Conservation (phyloP, 2,888 invertebrate genomes). For the Idaea aversata region DNA sequence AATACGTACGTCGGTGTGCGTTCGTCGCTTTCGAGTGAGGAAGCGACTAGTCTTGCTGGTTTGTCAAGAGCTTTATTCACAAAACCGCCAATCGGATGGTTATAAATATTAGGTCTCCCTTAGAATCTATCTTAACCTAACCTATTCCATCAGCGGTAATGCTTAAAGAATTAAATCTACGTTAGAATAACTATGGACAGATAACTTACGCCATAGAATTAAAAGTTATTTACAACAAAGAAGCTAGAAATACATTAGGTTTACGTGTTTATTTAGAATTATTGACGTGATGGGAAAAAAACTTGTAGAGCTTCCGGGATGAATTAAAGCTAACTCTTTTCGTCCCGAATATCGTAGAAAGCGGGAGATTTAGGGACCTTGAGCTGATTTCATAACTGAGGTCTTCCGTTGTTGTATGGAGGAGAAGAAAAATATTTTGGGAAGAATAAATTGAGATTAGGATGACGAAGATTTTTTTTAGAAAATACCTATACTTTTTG, state of each 20-base stretch:
- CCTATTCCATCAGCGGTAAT: not conserved
- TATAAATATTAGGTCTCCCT: not conserved
- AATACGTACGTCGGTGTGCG: not conserved
- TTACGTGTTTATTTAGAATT: slow-evolving; percentile 30
- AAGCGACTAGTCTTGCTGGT: not conserved
- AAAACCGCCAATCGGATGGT: not conserved
- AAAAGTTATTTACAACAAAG: slow-evolving; percentile 61
- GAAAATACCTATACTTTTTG: too few relatives aligned
- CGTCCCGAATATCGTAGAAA: too few relatives aligned
- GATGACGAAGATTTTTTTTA: too few relatives aligned
- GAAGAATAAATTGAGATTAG: too few relatives aligned
- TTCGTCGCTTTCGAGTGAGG: too few relatives aligned
- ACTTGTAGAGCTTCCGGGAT: not conserved
- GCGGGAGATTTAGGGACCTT: too few relatives aligned
- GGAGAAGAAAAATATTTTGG: too few relatives aligned
- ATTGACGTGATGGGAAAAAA: slow-evolving; percentile 15
- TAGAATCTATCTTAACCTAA: not conserved
- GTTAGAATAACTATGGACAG: slow-evolving; percentile 60
- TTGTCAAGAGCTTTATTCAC: not conserved
- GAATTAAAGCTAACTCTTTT: too few relatives aligned
- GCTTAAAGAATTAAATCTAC: slow-evolving; percentile 19
- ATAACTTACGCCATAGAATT: slow-evolving; percentile 52
- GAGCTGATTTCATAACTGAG: too few relatives aligned
- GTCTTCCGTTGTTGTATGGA: too few relatives aligned
- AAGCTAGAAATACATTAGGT: slow-evolving; percentile 29